Evolutionary conservation across 2,113 vertebrate species (phyloP), one percentile per base, ranked within the genome.

Genomic region (Mustela lutreola): DNA sequence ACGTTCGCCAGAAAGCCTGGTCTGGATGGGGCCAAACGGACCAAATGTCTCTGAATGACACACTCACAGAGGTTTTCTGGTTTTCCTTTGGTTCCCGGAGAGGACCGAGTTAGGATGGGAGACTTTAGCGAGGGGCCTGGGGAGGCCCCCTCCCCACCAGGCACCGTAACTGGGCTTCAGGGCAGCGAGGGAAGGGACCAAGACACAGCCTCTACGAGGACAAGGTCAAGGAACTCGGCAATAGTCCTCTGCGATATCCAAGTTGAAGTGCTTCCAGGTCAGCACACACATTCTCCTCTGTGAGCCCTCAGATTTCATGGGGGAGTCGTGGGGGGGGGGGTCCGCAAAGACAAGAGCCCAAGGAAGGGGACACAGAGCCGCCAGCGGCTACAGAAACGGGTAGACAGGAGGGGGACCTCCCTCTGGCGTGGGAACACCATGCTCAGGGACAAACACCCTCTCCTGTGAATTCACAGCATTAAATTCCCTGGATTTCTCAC

Each of bases 241-340:
- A 26, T 4, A 21, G 9, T 0, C 0, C 5, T 8, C 78, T 10
- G 7, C 4, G 11, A 45, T 1, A 9, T 5, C 22, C 56, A 21
- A 1, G 21, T 24, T 31, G 39, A n/a, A 45, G 36, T 31, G 28
- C 16, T 7, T 15, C 39, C 45, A 45, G 36, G n/a, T 53, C n/a
- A 14, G 18, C 26, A 33, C 31, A 6, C 11, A 5, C 1, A 28
- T 62, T 75, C 21, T 36, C 82, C 48, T 36, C 24, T 26, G 2
- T 6, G 33, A 12, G 5, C 18, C 21, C 39, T 22, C 15, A 4
- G 3, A 15, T 10, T 2, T 24, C 62, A 14, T 18, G 67, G 70
- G 21, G 16, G 39, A 58, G 67, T 10, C 39, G 3, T 3, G 39
- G 39, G 22, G 50, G 12, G 39, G 31, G n/a, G 19, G 58, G 31